phyloP scores from a whole-genome alignment of 2,888 invertebrate species.

The Standfussiana lucernea region DNA sequence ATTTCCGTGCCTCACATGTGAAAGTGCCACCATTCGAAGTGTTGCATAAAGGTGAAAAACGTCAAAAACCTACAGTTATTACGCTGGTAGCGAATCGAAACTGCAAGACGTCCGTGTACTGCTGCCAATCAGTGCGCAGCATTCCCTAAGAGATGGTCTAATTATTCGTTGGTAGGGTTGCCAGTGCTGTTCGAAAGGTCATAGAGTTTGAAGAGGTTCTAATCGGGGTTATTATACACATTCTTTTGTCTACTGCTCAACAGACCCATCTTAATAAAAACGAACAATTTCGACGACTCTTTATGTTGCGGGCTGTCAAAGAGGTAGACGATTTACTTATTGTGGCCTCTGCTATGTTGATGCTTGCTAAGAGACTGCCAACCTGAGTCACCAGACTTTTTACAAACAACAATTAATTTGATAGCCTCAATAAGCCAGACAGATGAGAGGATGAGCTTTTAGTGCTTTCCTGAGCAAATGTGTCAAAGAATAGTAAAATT shows the following conservation, averaged over 20 bases:
- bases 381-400: not conserved
- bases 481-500: not conserved
- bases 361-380: not conserved
- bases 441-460: not conserved
- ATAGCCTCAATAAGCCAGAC: not conserved
- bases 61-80: slow-evolving; percentile 33
- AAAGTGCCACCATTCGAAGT: slow-evolving; percentile 42
- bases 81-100: slow-evolving; percentile 47
- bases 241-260: not conserved
- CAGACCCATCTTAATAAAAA: not conserved
- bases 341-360: not conserved
- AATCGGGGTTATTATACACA: not conserved
- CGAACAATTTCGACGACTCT: not conserved
- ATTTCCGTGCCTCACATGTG: slow-evolving; percentile 25
- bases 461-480: not conserved
- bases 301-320: not conserved
- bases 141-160: slow-evolving; percentile 67
- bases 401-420: not conserved
- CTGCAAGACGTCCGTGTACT: slow-evolving; percentile 62
- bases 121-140: slow-evolving; percentile 74
- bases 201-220: slow-evolving; percentile 1
- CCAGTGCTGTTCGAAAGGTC: slow-evolving; percentile 17
- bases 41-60: slow-evolving; percentile 53
- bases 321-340: not conserved
- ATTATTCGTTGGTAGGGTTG: slow-evolving; percentile 63